A percentile compares a stretch with the other conserved stretches of the same genome.
Conservation (phyloP, 2,888 invertebrate species). For the Odiellus spinosus region DNA sequence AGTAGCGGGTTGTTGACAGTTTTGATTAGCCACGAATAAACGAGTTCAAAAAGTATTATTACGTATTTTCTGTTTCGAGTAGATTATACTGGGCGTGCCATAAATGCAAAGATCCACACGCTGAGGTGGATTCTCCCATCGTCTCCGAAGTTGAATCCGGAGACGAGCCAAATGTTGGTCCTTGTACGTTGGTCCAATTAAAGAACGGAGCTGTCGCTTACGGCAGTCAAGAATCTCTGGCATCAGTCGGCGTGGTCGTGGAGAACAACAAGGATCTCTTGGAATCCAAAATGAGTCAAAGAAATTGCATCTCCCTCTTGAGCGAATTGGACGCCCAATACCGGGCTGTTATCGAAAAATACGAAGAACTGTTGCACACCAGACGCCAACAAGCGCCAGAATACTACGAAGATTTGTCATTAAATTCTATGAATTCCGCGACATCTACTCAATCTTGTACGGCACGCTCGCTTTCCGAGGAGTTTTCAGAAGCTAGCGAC, state of each 20-base stretch:
- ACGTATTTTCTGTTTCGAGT: too few relatives aligned
- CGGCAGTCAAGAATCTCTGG: conserved; percentile 9
- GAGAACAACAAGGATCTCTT: not conserved
- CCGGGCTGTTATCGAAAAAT: conserved; percentile 21
- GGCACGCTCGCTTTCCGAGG: conserved; percentile 4
- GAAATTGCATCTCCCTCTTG: conserved; percentile 7
- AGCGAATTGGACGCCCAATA: conserved; percentile 21
- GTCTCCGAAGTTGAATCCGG: not conserved
- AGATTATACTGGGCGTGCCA: too few relatives aligned
- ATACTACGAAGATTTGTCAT: not conserved
- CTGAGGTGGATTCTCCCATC: too few relatives aligned
- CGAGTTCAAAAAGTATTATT: too few relatives aligned
- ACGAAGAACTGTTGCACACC: conserved; percentile 19
- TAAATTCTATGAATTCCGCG: not conserved
- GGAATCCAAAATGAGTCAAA: not conserved
- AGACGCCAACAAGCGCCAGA: conserved; percentile 8
- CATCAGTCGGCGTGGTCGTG: conserved; percentile 3
- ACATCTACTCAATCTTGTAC: not conserved
- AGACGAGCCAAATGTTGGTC: not conserved
- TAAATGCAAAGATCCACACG: too few relatives aligned
- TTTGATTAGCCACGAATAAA: too few relatives aligned
- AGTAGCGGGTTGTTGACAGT: too few relatives aligned
- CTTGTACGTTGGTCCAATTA: conserved; percentile 6
- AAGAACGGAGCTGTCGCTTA: conserved; percentile 9
- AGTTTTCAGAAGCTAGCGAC: conserved; percentile 17